Evolutionary conservation across 1,140 invertebrate genomes (phyloP), one percentile per base, ranked within the genome.

Genomic region (Homalodisca vitripennis): DNA sequence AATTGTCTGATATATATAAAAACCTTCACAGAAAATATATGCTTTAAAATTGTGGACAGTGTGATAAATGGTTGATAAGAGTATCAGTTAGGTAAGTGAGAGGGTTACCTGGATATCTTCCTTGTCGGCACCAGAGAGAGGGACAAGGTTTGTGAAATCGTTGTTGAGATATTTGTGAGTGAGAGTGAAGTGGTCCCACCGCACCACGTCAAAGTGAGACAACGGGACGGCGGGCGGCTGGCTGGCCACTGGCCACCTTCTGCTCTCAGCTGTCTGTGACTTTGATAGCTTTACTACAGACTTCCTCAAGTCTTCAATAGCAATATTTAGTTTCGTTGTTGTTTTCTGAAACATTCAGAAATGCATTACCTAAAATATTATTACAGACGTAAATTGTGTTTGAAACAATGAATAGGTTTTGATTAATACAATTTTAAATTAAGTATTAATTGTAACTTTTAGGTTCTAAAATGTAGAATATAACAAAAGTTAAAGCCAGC

Each of bases 201-300:
- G 86, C 24, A 93, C 82, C 66, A 96, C 84, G 81, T 97, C 94
- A 83, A 95, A 97, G 69, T 95, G 86, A 72, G 85, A 88, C 22
- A 83, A 81, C 6, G 92, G 88, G 69, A 85, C 86, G 70, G 85
- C 87, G 1, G 83, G 83, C 31, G 84, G 81, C 32, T 87, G 85
- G 76, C 89, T 87, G n/a, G 94, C 94, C 69, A 91, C 78, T 0
- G 94, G 94, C 94, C 94, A 97, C 0, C 81, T 78, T 32, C 71
- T 66, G 22, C 53, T 66, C 51, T 68, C 69, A 47, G 78, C 79
- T 30, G 80, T 80, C 27, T 79, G 75, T 69, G 78, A 75, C 48
- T 75, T 67, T 68, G 78, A 79, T 65, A 82, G 77, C 48, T 78
- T 74, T 10, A 80, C 69, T 32, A 84, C 80, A 70, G 78, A 78